phyloP scores from a whole-genome alignment of 1,140 invertebrate species.

The Diploscapter pachys region DNA sequence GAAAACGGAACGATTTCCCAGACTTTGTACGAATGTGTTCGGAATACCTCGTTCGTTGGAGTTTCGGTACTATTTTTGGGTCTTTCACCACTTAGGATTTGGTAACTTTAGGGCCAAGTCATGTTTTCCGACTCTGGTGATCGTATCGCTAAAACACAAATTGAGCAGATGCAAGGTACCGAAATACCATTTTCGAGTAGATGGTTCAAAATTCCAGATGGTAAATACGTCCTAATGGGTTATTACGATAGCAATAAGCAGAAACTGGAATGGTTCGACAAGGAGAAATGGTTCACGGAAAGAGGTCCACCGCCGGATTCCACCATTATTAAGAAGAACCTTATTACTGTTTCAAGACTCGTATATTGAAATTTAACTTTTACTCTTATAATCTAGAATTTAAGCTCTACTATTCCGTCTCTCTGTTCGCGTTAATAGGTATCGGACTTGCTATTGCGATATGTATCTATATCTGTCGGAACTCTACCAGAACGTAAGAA shows the following conservation, averaged over 20 bases:
- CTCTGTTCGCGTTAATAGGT: conserved; percentile 64
- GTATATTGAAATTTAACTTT: conserved; percentile 40
- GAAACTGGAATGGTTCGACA: conserved; percentile 86
- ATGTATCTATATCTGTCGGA: conserved; percentile 46
- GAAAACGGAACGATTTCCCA: conserved; percentile 87
- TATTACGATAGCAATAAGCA: conserved; percentile 92
- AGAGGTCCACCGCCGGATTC: conserved; percentile 53
- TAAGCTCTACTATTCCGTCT: conserved; percentile 59
- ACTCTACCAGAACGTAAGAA: conserved; percentile 44
- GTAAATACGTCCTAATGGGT: conserved; percentile 88
- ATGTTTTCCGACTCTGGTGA: conserved; percentile 79
- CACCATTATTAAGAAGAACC: conserved; percentile 48
- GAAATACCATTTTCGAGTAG: not conserved
- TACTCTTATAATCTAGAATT: conserved; percentile 21
- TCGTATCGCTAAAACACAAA: conserved; percentile 94
- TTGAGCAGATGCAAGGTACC: conserved; percentile 78
- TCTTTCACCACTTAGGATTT: conserved; percentile 37
- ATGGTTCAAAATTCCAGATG: conserved; percentile 67
- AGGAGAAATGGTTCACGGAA: conserved; percentile 79
- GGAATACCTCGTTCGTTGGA: conserved; percentile 91
- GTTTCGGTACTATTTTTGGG: conserved; percentile 76
- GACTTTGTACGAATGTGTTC: conserved; percentile 93
- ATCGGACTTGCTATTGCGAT: conserved; percentile 67
- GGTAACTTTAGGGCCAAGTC: conserved; percentile 64
- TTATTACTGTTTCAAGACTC: conserved; percentile 45